Evolutionary conservation across 1,140 invertebrate genomes (phyloP).

Genomic region (Orius laevigatus): DNA sequence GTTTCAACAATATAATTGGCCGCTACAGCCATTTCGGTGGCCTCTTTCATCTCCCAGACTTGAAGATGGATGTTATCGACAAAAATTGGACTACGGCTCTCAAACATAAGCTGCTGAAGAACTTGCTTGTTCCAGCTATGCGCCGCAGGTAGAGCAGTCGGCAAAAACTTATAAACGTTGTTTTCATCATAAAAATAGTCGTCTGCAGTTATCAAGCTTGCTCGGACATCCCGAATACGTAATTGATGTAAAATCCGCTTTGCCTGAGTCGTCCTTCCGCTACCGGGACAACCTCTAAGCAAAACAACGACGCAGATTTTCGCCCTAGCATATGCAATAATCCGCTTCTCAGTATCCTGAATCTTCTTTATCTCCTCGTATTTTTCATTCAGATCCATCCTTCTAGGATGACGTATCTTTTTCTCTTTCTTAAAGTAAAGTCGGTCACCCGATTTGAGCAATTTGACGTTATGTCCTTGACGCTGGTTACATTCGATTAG

Average conservation of each 20-base stretch:
- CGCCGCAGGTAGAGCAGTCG: conserved; percentile 39
- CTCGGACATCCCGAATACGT: conserved; percentile 4
- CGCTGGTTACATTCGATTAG: no score
- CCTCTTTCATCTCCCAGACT: conserved; percentile 63
- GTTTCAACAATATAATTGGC: conserved; percentile 57
- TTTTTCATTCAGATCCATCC: no score
- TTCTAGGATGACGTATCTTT: no score
- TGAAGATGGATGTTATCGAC: conserved; percentile 75
- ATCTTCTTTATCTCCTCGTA: no score
- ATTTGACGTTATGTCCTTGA: no score
- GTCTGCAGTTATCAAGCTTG: conserved; percentile 40
- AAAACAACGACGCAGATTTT: conserved; percentile 49
- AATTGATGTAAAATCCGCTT: no score
- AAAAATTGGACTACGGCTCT: conserved; percentile 54
- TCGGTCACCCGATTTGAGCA: no score
- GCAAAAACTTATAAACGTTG: conserved; percentile 46
- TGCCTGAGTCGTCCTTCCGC: conserved; percentile 70
- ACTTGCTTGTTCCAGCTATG: conserved; percentile 51
- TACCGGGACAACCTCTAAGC: conserved; percentile 61
- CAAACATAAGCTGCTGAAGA: conserved; percentile 33
- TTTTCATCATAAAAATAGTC: conserved; percentile 44
- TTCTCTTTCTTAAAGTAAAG: no score
- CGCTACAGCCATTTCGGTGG: conserved; percentile 38
- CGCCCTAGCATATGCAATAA: no score
- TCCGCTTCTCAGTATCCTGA: no score